These are phyloP conservation scores for Helostoma temminkii DNA, from an alignment of 2,797 vertebrate genomes.

Conservation along the genomic window DNA sequence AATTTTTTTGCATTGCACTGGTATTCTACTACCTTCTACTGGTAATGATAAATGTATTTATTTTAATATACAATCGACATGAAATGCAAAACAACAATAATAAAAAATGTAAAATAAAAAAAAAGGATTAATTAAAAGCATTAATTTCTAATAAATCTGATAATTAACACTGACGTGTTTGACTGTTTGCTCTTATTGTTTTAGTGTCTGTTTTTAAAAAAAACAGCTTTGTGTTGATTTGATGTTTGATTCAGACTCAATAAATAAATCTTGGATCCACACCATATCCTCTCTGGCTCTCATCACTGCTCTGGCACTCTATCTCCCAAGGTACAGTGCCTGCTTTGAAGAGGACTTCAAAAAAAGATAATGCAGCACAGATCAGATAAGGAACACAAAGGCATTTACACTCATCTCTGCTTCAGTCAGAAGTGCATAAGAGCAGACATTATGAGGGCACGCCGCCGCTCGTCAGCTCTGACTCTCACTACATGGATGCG, in stretches of 20 bases:
- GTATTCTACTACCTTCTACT: background rate
- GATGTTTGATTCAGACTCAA: conserved; percentile 47
- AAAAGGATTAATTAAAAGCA: background rate
- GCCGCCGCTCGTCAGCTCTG: conserved; percentile 51
- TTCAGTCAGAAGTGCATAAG: conserved; percentile 62
- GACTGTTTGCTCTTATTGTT: conserved; percentile 1
- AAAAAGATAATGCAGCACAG: conserved; percentile 68
- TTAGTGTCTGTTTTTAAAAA: background rate
- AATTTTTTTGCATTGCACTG: too few species aligned
- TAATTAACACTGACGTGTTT: background rate
- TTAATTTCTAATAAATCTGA: background rate
- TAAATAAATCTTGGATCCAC: conserved; percentile 50
- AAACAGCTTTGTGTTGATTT: conserved; percentile 2
- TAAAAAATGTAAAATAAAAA: background rate
- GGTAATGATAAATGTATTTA: background rate
- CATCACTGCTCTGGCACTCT: conserved; percentile 61
- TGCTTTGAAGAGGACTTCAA: conserved; percentile 79
- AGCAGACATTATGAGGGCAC: conserved; percentile 76
- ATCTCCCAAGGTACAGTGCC: conserved; percentile 59
- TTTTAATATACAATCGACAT: background rate
- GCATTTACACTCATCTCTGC: conserved; percentile 73
- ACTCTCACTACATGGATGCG: conserved; percentile 48
- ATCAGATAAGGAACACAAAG: conserved; percentile 77
- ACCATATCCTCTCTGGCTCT: conserved; percentile 63
- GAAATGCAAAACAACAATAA: background rate